Evolutionary conservation across 2,113 vertebrate genomes (phyloP), one percentile per base, ranked within the genome.

Genomic region (Equus przewalskii): DNA sequence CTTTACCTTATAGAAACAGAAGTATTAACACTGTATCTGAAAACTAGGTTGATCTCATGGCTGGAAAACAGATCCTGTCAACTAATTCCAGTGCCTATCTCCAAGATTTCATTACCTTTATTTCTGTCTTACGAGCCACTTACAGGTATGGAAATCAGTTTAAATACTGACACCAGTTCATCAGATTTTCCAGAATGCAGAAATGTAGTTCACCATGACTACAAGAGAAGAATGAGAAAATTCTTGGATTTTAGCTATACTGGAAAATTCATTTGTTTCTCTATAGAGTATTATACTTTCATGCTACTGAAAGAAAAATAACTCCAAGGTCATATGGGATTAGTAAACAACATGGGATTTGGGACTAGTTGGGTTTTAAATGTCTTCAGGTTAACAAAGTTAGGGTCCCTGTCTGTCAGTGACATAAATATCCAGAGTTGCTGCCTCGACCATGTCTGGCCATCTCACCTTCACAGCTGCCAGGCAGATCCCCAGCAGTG

Each of bases 181-280:
- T 51, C 51, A 56, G 8, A 51, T 64, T 94, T 91, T 94, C 70
- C 67, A 96, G 60, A 94, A 78, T 44, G 12, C 49, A 62, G 51
- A 96, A 93, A 93, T 89, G 36, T 46, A 58, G 49, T 82, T 96
- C 24, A 58, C 13, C 46, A 2, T 88, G 41, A 88, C 79, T 60
- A 44, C 4, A 70, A 85, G 54, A 95, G 60, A 86, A 88, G 44
- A 88, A 84, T 89, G 11, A 97, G 41, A 54, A 54, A 62, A 94
- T 76, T 91, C 28, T 9, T 94, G 13, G 33, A 62, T 36, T 80
- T 78, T 80, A 76, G 14, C 13, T 49, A 21, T 54, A 18, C 64
- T 44, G 9, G 56, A 73, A 86, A 93, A 79, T 83, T 56, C 56
- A 78, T n/a, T 28, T 73, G 13, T 96, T 94, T 94, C 41, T 72